phyloP scores from a whole-genome alignment of 2,888 invertebrate species.

The Gasteruption jaculator region DNA sequence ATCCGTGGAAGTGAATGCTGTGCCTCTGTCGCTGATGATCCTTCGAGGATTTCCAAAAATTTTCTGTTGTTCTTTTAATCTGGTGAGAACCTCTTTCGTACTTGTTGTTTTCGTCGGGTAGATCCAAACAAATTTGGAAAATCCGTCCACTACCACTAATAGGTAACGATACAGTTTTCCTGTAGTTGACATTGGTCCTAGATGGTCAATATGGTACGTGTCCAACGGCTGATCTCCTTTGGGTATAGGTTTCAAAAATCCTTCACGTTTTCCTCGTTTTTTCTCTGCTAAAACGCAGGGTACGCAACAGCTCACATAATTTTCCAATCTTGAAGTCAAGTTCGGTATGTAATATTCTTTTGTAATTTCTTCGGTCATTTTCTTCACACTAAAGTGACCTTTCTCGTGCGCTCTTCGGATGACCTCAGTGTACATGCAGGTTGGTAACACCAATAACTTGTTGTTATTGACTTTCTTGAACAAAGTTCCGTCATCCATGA shows the following conservation, averaged over 20 bases:
- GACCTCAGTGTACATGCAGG: constrained; percentile 35
- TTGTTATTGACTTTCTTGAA: neutral
- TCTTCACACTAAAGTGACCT: constrained; percentile 37
- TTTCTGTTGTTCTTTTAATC: constrained; percentile 2
- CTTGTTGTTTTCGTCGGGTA: constrained; percentile 12
- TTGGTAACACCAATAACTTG: constrained; percentile 34
- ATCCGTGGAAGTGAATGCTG: constrained; percentile 17
- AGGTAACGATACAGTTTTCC: constrained; percentile 22
- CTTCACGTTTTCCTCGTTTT: constrained; percentile 33
- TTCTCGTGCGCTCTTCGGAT: constrained; percentile 35
- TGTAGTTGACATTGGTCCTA: constrained; percentile 29
- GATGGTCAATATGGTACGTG: constrained; percentile 7
- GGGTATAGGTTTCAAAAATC: neutral
- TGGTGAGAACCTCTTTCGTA: constrained; percentile 8
- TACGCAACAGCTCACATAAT: constrained; percentile 14
- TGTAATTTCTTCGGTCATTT: constrained; percentile 27
- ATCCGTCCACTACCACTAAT: constrained; percentile 26
- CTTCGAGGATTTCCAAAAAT: constrained; percentile 18
- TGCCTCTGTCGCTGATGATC: constrained; percentile 17
- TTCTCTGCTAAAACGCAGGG: constrained; percentile 14
- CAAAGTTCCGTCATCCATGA: neutral
- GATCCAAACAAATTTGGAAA: constrained; percentile 20
- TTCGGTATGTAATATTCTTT: constrained; percentile 31
- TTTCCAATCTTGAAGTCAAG: constrained; percentile 12
- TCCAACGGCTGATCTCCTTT: constrained; percentile 2